Base-by-base conservation (phyloP, 1,140 invertebrate species). In the Latrodectus geometricus region DNA sequence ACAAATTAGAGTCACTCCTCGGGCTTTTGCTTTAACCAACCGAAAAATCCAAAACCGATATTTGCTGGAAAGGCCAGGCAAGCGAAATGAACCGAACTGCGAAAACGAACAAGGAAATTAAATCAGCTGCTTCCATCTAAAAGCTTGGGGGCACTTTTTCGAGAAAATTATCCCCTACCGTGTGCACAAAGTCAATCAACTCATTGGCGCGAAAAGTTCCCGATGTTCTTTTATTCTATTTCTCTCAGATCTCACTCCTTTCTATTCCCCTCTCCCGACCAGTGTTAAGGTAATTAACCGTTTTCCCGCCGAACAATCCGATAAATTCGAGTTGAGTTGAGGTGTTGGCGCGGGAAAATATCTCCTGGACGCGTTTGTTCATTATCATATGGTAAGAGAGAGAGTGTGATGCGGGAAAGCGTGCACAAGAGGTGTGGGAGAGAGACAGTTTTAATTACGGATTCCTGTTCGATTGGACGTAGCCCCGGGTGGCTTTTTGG, bases 401-500 rank as follows among this genome's bases (percentile, higher is more conserved):
- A 73, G 70, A 15, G 70, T 70, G n/a, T 21, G 17, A 48, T n/a
- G 70, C 54, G n/a, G 23, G 76, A 66, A 21, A 15, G 56, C 48
- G 23, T 50, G 23, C 23, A 23, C n/a, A 5, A 48, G 21, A 61
- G 72, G 17, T 75, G 81, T n/a, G 49, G 21, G 81, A 15, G 35
- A 73, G 23, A 75, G 73, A 50, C 83, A 56, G 61, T 85, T 85
- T 85, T 85, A 85, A 85, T 85, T 85, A 85, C 83, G 83, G 83
- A 85, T 85, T 85, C 83, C 83, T 85, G 83, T 85, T 85, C 83
- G 83, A 85, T 85, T 85, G 83, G 83, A 77, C 74, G 83, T 85
- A 85, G 83, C 83, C 83, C 54, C 74, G 83, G 83, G 83, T 85
- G 83, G 54, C 83, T 85, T 85, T 85, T 85, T 85, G 66, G 83